A percentile compares a stretch with the other conserved stretches of the same genome.
phyloP scores from a whole-genome alignment of 2,888 invertebrate genomes.

The Lasiommata megera region DNA sequence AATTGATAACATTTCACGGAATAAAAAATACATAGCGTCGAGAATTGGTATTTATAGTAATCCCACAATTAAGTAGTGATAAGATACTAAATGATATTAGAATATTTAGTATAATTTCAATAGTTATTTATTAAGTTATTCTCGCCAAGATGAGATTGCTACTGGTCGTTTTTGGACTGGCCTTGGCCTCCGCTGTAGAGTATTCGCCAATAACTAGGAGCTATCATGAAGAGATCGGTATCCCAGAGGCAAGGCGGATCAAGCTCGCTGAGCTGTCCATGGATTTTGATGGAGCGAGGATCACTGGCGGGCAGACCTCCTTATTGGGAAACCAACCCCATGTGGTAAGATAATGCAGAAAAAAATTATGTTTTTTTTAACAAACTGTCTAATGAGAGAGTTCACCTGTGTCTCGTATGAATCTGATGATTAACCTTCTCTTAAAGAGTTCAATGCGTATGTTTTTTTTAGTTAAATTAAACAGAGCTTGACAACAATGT shows the following conservation, averaged over 20 bases:
- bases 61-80: background rate
- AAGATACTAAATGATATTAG: slow-evolving; percentile 2
- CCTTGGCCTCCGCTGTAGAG: slow-evolving; percentile 18
- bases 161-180: slow-evolving; percentile 22
- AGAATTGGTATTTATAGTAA: background rate
- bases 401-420: no score
- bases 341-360: slow-evolving; percentile 31
- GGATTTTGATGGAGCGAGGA: slow-evolving; percentile 41
- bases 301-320: slow-evolving; percentile 43
- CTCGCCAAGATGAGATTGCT: background rate
- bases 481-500: no score
- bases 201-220: slow-evolving; percentile 33
- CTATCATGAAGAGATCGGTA: slow-evolving; percentile 47
- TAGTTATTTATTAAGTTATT: background rate
- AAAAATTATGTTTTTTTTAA: no score
- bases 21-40: background rate
- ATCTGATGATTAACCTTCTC: no score
- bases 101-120: background rate
- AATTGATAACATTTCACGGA: background rate
- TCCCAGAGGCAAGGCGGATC: slow-evolving; percentile 44
- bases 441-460: no score
- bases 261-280: slow-evolving; percentile 35
- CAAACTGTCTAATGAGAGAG: no score
- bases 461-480: no score
- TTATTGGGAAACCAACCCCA: slow-evolving; percentile 36